Conservation (phyloP, 2,888 invertebrate species). For the Criorhina ranunculi region DNA sequence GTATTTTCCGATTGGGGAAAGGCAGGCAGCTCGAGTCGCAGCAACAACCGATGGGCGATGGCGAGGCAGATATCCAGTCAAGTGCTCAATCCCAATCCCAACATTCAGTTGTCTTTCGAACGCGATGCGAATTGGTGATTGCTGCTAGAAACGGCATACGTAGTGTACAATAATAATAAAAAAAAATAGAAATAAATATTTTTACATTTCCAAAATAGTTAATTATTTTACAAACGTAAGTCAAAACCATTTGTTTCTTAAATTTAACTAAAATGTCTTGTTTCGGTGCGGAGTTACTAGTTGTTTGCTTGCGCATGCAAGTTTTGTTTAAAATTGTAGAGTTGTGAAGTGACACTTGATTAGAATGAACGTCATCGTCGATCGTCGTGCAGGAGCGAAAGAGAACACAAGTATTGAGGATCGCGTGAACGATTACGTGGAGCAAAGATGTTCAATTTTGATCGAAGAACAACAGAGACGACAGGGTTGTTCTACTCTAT, state of each 20-base stretch:
- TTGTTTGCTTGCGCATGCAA: conserved; percentile 22
- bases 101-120: conserved; percentile 73
- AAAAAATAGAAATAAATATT: conserved; percentile 23
- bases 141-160: conserved; percentile 70
- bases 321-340: conserved; percentile 49
- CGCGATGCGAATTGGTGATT: conserved; percentile 76
- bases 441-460: conserved; percentile 19
- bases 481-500: conserved; percentile 14
- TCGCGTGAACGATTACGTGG: conserved; percentile 75
- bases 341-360: conserved; percentile 67
- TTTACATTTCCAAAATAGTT: conserved; percentile 62
- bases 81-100: conserved; percentile 54
- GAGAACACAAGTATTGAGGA: conserved; percentile 46
- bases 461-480: conserved; percentile 11
- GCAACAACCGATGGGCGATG: conserved; percentile 50
- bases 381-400: conserved; percentile 53
- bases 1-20: conserved; percentile 64
- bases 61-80: conserved; percentile 65
- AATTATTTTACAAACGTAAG: conserved; percentile 69
- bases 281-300: conserved; percentile 38
- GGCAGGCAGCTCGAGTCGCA: conserved; percentile 30
- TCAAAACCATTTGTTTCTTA: conserved; percentile 34
- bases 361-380: conserved; percentile 34
- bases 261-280: conserved; percentile 33
- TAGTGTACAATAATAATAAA: conserved; percentile 46